These are phyloP conservation scores for Trichacis sp. DNA, from an alignment of 2,888 invertebrate genomes.

Conservation along the genomic window DNA sequence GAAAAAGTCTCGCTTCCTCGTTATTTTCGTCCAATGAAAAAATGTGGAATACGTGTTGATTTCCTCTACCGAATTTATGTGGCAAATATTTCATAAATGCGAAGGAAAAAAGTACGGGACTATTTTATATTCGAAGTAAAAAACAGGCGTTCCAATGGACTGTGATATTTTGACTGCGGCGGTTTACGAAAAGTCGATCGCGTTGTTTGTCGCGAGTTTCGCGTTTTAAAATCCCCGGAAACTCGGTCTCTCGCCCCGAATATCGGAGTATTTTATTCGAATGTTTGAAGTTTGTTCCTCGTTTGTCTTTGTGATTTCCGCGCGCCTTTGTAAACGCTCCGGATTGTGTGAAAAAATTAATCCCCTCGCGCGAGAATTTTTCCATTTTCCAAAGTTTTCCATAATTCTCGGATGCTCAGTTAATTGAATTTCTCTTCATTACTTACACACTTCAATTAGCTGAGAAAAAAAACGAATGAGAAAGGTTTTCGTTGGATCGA, in stretches of 20 bases:
- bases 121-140: neutral
- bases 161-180: neutral
- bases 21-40: neutral
- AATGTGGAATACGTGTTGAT: neutral
- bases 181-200: slow-evolving; percentile 1
- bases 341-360: too few species aligned
- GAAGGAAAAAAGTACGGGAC: neutral
- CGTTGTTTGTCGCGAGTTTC: neutral
- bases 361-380: too few species aligned
- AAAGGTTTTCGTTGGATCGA: too few species aligned
- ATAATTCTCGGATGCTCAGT: too few species aligned
- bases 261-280: too few species aligned
- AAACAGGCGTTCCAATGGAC: neutral
- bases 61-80: neutral
- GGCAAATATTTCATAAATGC: neutral
- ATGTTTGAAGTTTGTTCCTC: neutral
- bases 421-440: too few species aligned
- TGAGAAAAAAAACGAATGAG: too few species aligned
- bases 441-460: too few species aligned
- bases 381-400: too few species aligned
- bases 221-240: neutral
- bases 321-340: too few species aligned
- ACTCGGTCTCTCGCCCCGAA: too few species aligned
- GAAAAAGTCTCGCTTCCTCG: neutral
- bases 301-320: too few species aligned